Conservation (phyloP, 2,888 invertebrate species). For the Pseudanteris insignis region DNA sequence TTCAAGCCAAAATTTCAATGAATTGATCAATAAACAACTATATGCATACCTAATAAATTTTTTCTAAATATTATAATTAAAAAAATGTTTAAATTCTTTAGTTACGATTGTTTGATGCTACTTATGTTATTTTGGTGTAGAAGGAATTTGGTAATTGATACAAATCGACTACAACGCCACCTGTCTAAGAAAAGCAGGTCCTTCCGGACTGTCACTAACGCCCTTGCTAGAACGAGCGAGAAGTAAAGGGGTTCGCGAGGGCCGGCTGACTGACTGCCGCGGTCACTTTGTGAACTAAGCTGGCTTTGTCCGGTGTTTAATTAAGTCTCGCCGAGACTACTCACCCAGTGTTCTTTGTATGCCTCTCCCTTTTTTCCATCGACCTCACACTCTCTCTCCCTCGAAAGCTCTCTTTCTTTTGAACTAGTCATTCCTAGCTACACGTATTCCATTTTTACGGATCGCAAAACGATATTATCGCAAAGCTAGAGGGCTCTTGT, state of each 20-base stretch:
- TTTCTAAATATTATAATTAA: too few species aligned
- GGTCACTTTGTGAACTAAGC: slow-evolving; percentile 67
- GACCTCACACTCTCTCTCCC: slow-evolving; percentile 43
- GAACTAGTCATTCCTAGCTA: slow-evolving; percentile 22
- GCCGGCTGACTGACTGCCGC: slow-evolving; percentile 61
- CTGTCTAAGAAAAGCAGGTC: slow-evolving; percentile 42
- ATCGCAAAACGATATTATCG: too few species aligned
- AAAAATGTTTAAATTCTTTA: too few species aligned
- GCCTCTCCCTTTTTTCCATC: too few species aligned
- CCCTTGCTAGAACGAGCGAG: slow-evolving; percentile 39
- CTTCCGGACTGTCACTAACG: slow-evolving; percentile 41
- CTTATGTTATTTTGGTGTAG: too few species aligned
- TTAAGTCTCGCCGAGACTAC: slow-evolving; percentile 65
- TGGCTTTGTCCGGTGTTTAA: slow-evolving; percentile 65
- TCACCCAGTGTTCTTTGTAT: slow-evolving; percentile 52
- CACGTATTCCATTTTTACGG: too few species aligned
- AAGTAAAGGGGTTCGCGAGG: slow-evolving; percentile 43
- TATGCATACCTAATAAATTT: too few species aligned
- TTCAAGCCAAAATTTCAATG: too few species aligned
- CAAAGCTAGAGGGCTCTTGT: too few species aligned
- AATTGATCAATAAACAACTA: too few species aligned
- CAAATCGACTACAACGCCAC: slow-evolving; percentile 19
- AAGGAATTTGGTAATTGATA: slow-evolving; percentile 29
- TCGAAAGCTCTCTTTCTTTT: slow-evolving; percentile 16
- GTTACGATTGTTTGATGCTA: too few species aligned